These are phyloP conservation scores for Redunca redunca DNA, from an alignment of 2,113 vertebrate species.

Conservation along the genomic window DNA sequence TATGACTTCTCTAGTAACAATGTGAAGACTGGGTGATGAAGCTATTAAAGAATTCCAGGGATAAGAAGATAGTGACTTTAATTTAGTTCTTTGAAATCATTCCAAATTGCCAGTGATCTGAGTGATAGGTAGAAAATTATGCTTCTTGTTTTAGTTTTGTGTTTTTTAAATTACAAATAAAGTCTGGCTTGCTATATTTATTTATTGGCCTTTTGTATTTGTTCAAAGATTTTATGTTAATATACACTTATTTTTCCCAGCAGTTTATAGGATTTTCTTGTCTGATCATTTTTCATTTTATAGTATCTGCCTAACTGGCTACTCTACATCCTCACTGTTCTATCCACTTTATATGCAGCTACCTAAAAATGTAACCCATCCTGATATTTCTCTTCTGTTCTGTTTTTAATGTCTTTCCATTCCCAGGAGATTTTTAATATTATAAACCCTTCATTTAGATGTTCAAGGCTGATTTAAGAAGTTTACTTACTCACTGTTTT, in stretches of 20 bases:
- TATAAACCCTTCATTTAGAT: background rate
- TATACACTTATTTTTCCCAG: background rate
- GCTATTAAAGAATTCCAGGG: background rate
- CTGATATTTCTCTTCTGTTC: background rate
- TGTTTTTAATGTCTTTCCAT: background rate
- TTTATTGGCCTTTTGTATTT: background rate
- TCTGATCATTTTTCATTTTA: background rate
- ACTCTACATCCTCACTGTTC: background rate
- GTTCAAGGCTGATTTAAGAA: background rate
- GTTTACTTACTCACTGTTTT: background rate
- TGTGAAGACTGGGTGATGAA: background rate
- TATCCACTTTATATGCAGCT: background rate
- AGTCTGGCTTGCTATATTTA: background rate
- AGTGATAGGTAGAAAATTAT: background rate
- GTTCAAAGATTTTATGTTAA: background rate
- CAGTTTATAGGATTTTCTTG: background rate
- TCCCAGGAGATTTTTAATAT: background rate
- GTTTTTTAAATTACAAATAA: background rate
- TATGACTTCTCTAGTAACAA: background rate
- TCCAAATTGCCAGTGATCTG: background rate
- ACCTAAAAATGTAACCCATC: background rate
- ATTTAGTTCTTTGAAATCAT: background rate
- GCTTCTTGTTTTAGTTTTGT: conserved; percentile 2
- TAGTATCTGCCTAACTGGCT: background rate
- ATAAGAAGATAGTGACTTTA: background rate